Base-by-base conservation (phyloP, 2,888 invertebrate species). In the Lathronympha strigana region DNA sequence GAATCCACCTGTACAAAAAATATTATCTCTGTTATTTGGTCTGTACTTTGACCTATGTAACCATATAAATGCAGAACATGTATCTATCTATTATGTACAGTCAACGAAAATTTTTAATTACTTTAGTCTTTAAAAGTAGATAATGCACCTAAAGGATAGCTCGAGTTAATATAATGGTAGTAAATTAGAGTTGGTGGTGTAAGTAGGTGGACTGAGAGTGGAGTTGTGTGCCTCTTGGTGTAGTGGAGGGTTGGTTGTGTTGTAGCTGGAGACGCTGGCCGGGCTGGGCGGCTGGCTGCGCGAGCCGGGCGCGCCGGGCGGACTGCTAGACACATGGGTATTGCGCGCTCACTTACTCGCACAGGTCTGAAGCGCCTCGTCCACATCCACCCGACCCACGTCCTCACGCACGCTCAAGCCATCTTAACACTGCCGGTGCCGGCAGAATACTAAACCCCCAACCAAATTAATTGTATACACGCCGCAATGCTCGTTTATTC, bases 261-360 rank as follows among this genome's bases (percentile, higher is more conserved):
- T 92, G 82, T 92, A 92, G 92, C 85, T 92, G 90, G 92, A 92
- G 90, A 88, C 92, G 87, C 83, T 92, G 83, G 90, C 92, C 75
- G 91, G 91, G 72, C 86, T 89, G 82, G 84, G 90, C 84, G 91
- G 90, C 73, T 90, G 90, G 90, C 87, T 90, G 90, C 90, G 91
- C 81, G 91, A 89, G 76, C 88, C 90, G 72, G 87, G 86, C 83
- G 80, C 66, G 69, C 49, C 66, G 67, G 69, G 82, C 80, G 89
- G 84, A 76, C 89, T 92, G 81, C 89, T 92, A 84, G 92, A 92
- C 88, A 92, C 91, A 82, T 92, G 92, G 92, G 92, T 92, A 92
- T 92, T 92, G 90, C 91, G 91, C 91, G 92, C 92, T 91, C 92
- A 88, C 91, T 92, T 90, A 88, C 90, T 91, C 88, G 89, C 91